Evolutionary conservation across 2,113 vertebrate species (phyloP), one percentile per base, ranked within the genome.

Genomic region (Upupa epops): DNA sequence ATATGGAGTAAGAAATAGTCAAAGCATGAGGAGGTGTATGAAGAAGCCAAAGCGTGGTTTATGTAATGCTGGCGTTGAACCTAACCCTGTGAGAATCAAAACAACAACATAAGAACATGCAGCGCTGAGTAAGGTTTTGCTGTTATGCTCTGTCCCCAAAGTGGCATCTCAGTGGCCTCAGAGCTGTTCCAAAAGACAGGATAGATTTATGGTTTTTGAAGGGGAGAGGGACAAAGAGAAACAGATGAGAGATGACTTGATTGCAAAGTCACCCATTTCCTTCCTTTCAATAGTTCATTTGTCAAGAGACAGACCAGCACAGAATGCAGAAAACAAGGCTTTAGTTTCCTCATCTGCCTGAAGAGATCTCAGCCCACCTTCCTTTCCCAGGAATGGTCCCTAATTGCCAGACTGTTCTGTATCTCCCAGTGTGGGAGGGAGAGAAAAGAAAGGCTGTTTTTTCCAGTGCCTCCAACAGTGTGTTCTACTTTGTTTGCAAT

Each of bases 401-500:
- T 58, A 46, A 21, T 70, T 73, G 46, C 31, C 74, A 60, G 69
- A 52, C 5, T 2, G 3, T 81, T 86, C 3, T 1, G 12, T 54
- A 21, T 58, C 29, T 85, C 59, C 42, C 55, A 49, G 7, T 18
- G 72, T 0, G 4, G 13, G 25, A 84, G 51, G 25, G 25, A 82
- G 74, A 72, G 19, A 78, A 49, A 78, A 31, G 21, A 74, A 86
- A 72, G 45, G 34, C 55, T 52, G 2, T 32, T 79, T 88, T 55
- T 49, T 52, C 40, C 82, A 92, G 25, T 83, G 63, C 13, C 9
- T 77, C 56, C 2, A 2, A 28, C 18, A 70, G 10, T 64, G 34
- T 71, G 31, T 81, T 87, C 85, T 86, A 68, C 75, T 89, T 77
- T 74, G 64, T 80, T 86, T 92, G 80, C 51, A 74, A 60, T 80